Conservation (phyloP, 2,888 invertebrate species). For the Drosophila recens region DNA sequence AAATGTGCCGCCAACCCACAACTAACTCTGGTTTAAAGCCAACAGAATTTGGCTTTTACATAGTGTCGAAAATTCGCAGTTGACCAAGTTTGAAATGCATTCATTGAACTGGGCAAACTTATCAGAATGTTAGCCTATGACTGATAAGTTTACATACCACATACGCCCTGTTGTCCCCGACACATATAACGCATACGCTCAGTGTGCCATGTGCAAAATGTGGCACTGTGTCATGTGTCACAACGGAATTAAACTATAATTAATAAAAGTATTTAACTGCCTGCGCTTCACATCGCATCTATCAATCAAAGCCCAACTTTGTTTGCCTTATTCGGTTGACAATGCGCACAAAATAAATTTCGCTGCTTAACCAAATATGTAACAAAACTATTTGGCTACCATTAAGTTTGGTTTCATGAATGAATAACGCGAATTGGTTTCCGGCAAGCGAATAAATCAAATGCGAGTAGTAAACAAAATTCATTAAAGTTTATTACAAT, state of each 20-base stretch:
- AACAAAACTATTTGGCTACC: constrained; percentile 63
- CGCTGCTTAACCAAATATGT: constrained; percentile 70
- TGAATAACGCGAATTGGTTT: constrained; percentile 62
- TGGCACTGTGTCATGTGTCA: constrained; percentile 29
- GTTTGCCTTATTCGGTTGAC: constrained; percentile 41
- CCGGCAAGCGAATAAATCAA: constrained; percentile 36
- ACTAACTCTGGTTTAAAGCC: constrained; percentile 7
- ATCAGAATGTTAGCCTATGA: not conserved
- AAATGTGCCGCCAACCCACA: constrained; percentile 41
- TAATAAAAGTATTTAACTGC: constrained; percentile 44
- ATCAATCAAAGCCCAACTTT: constrained; percentile 43
- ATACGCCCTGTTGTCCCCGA: constrained; percentile 3
- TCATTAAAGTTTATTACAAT: constrained; percentile 21
- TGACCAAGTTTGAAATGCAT: constrained; percentile 25
- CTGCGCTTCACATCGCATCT: constrained; percentile 30
- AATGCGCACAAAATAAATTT: constrained; percentile 60
- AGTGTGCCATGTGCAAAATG: constrained; percentile 16
- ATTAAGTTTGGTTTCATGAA: constrained; percentile 45
- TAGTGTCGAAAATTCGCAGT: not conserved
- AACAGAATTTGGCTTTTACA: constrained; percentile 33
- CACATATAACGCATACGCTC: constrained; percentile 17
- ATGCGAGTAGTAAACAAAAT: constrained; percentile 5
- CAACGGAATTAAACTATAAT: constrained; percentile 55
- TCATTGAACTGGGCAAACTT: constrained; percentile 51
- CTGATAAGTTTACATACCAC: not conserved